Percentiles rank a stretch among this genome's conserved stretches.
Conservation (phyloP, 92 coral and sea anemone species). For the Paramuricea clavata region DNA sequence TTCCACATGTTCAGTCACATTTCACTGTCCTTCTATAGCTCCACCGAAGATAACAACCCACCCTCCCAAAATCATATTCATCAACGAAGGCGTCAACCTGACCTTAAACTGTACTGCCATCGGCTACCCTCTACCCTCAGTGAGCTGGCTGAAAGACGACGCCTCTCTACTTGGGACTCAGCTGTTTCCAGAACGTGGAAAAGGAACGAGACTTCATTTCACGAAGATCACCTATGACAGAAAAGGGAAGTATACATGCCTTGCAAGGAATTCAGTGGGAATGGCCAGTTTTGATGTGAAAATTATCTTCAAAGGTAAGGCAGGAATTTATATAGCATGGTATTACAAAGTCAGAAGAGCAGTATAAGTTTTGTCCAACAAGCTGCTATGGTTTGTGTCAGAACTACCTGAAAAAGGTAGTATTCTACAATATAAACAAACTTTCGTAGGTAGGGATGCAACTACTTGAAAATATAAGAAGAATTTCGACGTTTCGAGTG, state of each 20-base stretch:
- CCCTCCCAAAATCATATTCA: slow-evolving; percentile 4
- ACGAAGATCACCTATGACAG: background rate
- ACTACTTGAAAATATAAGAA: no score
- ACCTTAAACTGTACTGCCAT: slow-evolving; percentile 1
- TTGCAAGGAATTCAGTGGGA: slow-evolving; percentile 9
- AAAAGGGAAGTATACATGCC: background rate
- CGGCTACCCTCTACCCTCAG: background rate
- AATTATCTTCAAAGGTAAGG: slow-evolving; percentile 2
- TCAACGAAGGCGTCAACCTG: background rate
- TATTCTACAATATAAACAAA: no score
- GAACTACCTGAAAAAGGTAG: no score
- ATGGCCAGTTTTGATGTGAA: background rate
- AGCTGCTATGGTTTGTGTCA: no score
- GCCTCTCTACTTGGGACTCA: background rate
- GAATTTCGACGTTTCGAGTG: no score
- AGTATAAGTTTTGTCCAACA: no score
- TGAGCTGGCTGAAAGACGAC: slow-evolving; percentile 9
- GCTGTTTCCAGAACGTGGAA: slow-evolving; percentile 12
- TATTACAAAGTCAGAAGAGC: no score
- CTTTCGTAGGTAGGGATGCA: no score
- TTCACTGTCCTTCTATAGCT: background rate
- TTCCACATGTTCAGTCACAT: no score
- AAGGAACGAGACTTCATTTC: background rate
- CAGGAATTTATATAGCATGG: no score
- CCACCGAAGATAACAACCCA: slow-evolving; percentile 5